A percentile compares a stretch with the other conserved stretches of the same genome.
Conservation (phyloP, 2,797 vertebrate species). For the Triplophysa bombifrons region DNA sequence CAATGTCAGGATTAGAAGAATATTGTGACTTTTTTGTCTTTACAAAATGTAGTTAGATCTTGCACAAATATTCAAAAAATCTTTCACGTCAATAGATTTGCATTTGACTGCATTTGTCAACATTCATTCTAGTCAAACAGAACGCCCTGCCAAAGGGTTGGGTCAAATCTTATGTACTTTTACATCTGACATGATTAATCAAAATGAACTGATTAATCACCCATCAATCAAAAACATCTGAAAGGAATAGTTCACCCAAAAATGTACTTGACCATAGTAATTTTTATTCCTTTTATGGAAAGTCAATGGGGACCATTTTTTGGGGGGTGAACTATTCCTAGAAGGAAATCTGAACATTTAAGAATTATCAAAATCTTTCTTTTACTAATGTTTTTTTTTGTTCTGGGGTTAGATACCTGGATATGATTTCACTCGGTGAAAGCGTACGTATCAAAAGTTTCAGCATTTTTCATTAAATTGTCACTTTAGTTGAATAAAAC, state of each 20-base stretch:
- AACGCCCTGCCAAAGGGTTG: not conserved
- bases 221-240: not conserved
- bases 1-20: not conserved
- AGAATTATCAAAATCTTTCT: not conserved
- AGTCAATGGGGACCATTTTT: no score
- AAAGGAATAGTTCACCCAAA: no score
- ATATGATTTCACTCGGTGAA: no score
- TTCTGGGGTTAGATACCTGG: no score
- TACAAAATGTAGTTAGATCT: no score
- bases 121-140: constrained; percentile 2
- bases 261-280: no score
- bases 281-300: no score
- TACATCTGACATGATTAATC: not conserved
- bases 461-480: not conserved
- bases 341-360: no score
- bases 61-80: not conserved
- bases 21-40: not conserved
- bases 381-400: not conserved
- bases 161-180: not conserved
- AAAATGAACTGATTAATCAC: not conserved
- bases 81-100: not conserved
- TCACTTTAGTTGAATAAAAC: not conserved
- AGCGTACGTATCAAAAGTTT: not conserved
- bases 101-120: not conserved
- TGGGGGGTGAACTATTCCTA: no score